Base-by-base conservation (phyloP, 2,888 invertebrate species). In the Epicampocera succincta region DNA sequence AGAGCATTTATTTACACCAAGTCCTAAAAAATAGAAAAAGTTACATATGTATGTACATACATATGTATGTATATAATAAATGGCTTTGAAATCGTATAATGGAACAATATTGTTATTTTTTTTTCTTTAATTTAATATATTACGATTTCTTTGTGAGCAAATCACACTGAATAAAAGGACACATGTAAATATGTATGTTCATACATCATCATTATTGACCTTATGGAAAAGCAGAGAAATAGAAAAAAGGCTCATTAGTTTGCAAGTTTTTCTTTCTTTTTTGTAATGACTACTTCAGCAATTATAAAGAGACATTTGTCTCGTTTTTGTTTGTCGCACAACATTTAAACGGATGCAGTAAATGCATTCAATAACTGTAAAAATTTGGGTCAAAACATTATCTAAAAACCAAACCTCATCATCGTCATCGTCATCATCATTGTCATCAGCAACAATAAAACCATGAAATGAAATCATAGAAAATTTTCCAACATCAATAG, bases 331-430 rank as follows among this genome's bases (percentile, higher is more conserved):
- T 46, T 63, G 61, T 56, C 48, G 29, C 76, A 69, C 76, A 69
- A 61, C 25, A 76, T 54, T 61, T 46, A 69, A 69, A 69, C 54
- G 76, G 69, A 69, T 63, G 76, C 76, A 63, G 52, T 68, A 61
- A 61, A 61, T 61, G 48, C 21, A 68, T 69, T 50, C 44, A 44
- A 69, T 38, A 38, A 54, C 42, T 17, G 29, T 15, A 15, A 38
- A 46, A 73, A 79, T 79, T 79, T 73, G 54, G 79, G 80, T 80
- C 80, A 80, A 69, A 58, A 15, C 63, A 80, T 74, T 73, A 74
- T 74, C 61, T 63, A 74, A 78, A 66, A 52, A 21, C 25, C 9
- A 33, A 44, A 12, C 52, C 13, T 61, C 25, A 60, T 72, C 44
- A 61, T 74, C 38, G 48, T 69, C 56, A 50, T 69, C 58, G 72